Conservation (phyloP, 1,140 invertebrate genomes). For the Tetraneura akinire region DNA sequence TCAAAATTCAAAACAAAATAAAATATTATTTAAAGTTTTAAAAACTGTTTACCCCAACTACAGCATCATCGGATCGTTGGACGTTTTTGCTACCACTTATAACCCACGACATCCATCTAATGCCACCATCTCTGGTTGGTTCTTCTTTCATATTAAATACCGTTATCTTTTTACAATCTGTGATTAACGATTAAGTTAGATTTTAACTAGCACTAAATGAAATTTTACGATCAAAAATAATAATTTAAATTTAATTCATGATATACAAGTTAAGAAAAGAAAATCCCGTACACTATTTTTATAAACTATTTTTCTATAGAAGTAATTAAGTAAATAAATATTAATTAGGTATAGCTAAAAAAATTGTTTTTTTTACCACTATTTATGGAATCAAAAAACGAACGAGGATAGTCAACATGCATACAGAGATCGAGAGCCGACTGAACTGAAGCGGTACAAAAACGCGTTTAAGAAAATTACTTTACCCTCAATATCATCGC, state of each 20-base stretch:
- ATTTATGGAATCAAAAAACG: not conserved
- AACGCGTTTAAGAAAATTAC: constrained; percentile 27
- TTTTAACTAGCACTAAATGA: not conserved
- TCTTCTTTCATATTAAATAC: constrained; percentile 38
- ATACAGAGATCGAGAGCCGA: constrained; percentile 1
- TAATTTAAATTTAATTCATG: not conserved
- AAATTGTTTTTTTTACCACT: not conserved
- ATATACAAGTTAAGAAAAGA: not conserved
- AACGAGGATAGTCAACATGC: not conserved
- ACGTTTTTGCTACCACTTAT: constrained; percentile 13
- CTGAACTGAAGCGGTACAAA: constrained; percentile 42
- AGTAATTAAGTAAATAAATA: not conserved
- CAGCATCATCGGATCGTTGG: constrained; percentile 26
- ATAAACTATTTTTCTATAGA: not conserved
- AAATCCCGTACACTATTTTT: not conserved
- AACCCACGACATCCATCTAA: constrained; percentile 47
- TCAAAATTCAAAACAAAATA: not conserved
- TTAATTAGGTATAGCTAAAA: not conserved
- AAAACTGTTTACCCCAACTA: constrained; percentile 26
- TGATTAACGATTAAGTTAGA: not conserved
- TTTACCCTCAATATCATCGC: constrained; percentile 12
- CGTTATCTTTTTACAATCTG: not conserved
- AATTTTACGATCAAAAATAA: not conserved
- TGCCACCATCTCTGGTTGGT: constrained; percentile 25
- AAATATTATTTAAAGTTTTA: not conserved